Percentiles rank a stretch among this genome's conserved stretches.
phyloP scores from a whole-genome alignment of 2,888 invertebrate species.

The Alcis repandata region DNA sequence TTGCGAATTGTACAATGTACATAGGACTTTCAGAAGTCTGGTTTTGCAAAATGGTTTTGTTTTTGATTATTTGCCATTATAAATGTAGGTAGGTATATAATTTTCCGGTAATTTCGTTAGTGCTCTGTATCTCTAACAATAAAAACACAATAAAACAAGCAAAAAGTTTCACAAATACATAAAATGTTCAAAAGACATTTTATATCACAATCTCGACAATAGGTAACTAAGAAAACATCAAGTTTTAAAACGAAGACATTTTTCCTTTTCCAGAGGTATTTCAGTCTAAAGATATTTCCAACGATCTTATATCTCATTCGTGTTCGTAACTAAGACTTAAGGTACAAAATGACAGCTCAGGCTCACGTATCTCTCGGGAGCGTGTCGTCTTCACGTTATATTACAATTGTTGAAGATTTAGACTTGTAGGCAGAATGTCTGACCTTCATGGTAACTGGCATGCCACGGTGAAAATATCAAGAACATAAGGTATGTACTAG shows the following conservation, averaged over 20 bases:
- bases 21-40: neutral
- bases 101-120: too few species aligned
- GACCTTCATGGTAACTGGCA: neutral
- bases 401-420: slow-evolving; percentile 18
- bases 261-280: neutral
- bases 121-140: too few species aligned
- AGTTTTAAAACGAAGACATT: neutral
- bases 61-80: too few species aligned
- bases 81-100: too few species aligned
- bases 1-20: neutral
- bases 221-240: neutral
- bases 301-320: slow-evolving; percentile 10
- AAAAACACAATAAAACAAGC: too few species aligned
- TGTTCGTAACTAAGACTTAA: slow-evolving; percentile 10
- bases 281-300: slow-evolving; percentile 12
- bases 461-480: neutral
- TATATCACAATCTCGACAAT: too few species aligned
- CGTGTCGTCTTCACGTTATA: slow-evolving; percentile 12
- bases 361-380: slow-evolving; percentile 11
- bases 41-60: too few species aligned
- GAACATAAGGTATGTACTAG: neutral
- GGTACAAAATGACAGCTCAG: slow-evolving; percentile 21
- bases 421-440: slow-evolving; percentile 5
- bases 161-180: too few species aligned
- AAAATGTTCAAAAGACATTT: too few species aligned